These are phyloP conservation scores for Physella acuta DNA, from an alignment of 1,140 invertebrate genomes.

Conservation along the genomic window DNA sequence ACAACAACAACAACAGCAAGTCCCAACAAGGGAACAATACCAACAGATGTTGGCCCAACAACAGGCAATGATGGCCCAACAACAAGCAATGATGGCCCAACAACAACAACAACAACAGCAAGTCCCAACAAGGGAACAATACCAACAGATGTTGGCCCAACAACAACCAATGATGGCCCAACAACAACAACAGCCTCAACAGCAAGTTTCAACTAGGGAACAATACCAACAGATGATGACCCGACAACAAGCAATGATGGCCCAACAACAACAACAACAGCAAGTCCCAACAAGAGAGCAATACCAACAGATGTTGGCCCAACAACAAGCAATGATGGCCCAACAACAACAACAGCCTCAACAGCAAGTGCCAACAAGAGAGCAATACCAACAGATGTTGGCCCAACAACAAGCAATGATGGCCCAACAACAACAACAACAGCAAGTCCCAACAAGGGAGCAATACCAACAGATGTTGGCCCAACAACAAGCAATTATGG, in stretches of 20 bases:
- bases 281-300: not conserved
- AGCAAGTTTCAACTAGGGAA: not conserved
- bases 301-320: not conserved
- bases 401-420: not conserved
- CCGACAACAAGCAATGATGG: not conserved
- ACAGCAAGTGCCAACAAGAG: not conserved
- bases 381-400: not conserved
- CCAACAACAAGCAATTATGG: not conserved
- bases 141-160: not conserved
- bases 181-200: not conserved
- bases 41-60: not conserved
- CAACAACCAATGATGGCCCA: not conserved
- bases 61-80: not conserved
- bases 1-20: not conserved
- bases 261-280: not conserved
- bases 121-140: not conserved
- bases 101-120: not conserved
- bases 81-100: not conserved
- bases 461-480: not conserved
- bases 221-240: not conserved
- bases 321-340: not conserved
- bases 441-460: not conserved
- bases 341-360: not conserved
- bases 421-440: not conserved
- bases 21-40: too few relatives aligned